Base-by-base conservation (phyloP, 2,797 vertebrate species). In the Masticophis lateralis region DNA sequence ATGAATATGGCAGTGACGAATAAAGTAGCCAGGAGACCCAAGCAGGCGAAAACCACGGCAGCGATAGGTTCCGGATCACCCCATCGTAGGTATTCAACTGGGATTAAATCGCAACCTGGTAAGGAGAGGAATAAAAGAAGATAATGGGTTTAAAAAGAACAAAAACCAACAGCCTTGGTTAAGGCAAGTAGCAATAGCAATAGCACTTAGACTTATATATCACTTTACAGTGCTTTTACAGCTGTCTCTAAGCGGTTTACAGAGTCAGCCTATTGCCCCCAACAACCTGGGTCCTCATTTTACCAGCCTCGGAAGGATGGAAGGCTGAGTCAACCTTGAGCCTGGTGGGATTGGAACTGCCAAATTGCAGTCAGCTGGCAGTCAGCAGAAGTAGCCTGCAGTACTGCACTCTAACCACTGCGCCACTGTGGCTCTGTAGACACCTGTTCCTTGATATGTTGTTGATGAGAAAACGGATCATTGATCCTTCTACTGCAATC, bases 61-160 rank as follows among this genome's bases (percentile, higher is more conserved):
- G 99, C 99, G 22, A 99, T 99, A 32, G 99, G 99, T 94, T 99
- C 99, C 0, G 99, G 99, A 94, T 99, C 99, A 0, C 99, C 99
- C 99, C 99, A 99, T 57, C 98, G 98, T 92, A 99, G 98, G 93
- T 98, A 99, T 95, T 99, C 98, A 37, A 99, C 99, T 16, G 99
- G 99, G 92, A 99, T 99, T 55, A 98, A 97, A 95, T 99, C 98
- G 95, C 99, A 99, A 93, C 99, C 99, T 99, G 95, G 28, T 96
- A 93, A 12, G 28, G 94, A 88, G 1, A 69, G 12, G 92, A 88
- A 53, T 79, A 66, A 27, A 51, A 16, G 5, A 61, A 0, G 90
- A 3, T n/a, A 25, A 87, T 37, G 69, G 25, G 55, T 92, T 83
- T 37, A n/a, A n/a, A 2, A 66, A 66, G 61, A 25, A 16, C 18